phyloP scores from a whole-genome alignment of 2,113 vertebrate genomes.

The Synchiropus splendidus region DNA sequence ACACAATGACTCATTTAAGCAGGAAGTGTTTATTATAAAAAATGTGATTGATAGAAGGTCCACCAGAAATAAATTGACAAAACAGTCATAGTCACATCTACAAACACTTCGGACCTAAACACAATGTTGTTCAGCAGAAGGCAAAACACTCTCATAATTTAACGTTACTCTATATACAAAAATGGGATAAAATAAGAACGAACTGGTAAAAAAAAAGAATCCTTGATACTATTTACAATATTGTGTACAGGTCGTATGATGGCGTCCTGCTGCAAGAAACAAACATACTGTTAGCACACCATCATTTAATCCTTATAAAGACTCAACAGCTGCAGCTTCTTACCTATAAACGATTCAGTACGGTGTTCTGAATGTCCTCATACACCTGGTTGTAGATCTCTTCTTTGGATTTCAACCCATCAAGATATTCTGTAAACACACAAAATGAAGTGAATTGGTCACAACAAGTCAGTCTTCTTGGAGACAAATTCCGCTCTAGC shows the following conservation, averaged over 20 bases:
- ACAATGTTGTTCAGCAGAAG: constrained; percentile 11
- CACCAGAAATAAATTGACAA: constrained; percentile 5
- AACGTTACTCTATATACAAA: constrained; percentile 37
- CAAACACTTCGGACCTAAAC: constrained; percentile 6
- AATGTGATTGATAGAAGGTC: constrained; percentile 4
- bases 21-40: constrained; percentile 29
- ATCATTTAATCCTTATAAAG: neutral
- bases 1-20: neutral
- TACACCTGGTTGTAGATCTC: constrained; percentile 67
- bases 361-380: constrained; percentile 69
- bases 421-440: constrained; percentile 51
- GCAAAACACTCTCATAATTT: constrained; percentile 53
- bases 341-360: constrained; percentile 76
- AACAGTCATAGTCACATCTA: constrained; percentile 2
- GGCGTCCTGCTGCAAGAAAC: constrained; percentile 54
- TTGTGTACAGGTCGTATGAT: constrained; percentile 46
- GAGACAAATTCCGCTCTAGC: neutral
- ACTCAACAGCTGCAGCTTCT: constrained; percentile 4
- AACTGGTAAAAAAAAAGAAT: constrained; percentile 18
- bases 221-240: constrained; percentile 61
- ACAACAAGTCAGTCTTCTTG: neutral
- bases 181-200: constrained; percentile 12
- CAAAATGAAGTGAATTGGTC: neutral
- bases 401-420: constrained; percentile 68
- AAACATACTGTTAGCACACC: neutral